Base-by-base conservation (phyloP, 1,140 invertebrate genomes). In the Cherax quadricarinatus region DNA sequence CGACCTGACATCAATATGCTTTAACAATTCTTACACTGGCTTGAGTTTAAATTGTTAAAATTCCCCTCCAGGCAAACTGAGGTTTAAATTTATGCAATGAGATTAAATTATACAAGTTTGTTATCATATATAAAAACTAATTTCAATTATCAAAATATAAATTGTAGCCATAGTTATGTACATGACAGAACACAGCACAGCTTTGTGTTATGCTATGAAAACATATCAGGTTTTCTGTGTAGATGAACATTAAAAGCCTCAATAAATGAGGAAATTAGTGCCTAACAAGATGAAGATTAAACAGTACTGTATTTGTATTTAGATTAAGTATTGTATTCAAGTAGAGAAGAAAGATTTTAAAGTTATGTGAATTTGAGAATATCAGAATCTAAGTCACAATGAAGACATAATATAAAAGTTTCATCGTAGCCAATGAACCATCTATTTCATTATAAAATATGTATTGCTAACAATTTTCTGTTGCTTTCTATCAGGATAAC, bases 401-500 rank as follows among this genome's bases (percentile, higher is more conserved):
- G 51, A 78, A 84, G 80, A 73, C 82, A n/a, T n/a, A 30, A 82
- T 89, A 89, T 89, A 89, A 89, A 89, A 88, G 81, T 51, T 82
- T 89, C 80, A 80, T 83, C n/a, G 73, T 84, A 89, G 88, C 88
- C 81, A 89, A 89, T 89, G 88, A 83, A 83, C 81, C 81, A 89
- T 73, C 81, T 89, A 89, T 89, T 62, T 89, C 70, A 66, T 83
- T 89, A 89, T 84, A 89, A 89, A 89, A 89, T 89, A 89, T 89
- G 88, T 89, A 89, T 89, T 89, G 88, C 88, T 89, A 89, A 89
- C 81, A 82, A 66, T 81, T 89, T 82, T 89, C 88, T 89, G 75
- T 89, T 89, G 66, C 75, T 89, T 83, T 83, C 81, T 89, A 89
- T 89, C 51, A 82, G 82, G 88, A 89, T 89, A 89, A 89, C 88